Conservation (phyloP, 2,797 vertebrate genomes). For the Crenuchus spilurus region DNA sequence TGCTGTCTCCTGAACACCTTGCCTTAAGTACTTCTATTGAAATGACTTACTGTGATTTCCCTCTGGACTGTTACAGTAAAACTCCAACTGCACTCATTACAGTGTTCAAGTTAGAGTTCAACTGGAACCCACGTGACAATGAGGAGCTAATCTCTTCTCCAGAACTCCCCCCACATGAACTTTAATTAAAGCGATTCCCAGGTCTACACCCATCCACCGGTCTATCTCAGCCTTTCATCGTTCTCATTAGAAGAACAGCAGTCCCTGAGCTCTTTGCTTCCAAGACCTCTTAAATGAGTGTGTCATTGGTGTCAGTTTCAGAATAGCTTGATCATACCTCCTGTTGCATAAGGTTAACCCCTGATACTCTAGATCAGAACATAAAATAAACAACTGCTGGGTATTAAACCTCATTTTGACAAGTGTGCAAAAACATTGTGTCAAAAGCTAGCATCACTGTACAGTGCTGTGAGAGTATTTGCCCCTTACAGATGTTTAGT, state of each 20-base stretch:
- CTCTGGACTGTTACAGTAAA: neutral
- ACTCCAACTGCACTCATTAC: neutral
- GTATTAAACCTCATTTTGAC: too few relatives aligned
- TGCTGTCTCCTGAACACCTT: neutral
- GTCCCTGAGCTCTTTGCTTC: neutral
- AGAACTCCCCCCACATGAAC: neutral
- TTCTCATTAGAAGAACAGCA: neutral
- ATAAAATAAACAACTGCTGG: too few relatives aligned
- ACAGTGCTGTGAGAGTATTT: too few relatives aligned
- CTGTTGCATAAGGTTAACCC: too few relatives aligned
- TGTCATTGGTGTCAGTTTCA: neutral
- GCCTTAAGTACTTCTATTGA: neutral
- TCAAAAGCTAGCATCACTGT: too few relatives aligned
- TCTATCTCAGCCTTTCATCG: neutral
- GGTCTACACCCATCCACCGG: neutral
- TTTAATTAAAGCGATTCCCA: constrained; percentile 10
- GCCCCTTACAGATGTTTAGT: too few relatives aligned
- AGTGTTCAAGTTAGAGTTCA: neutral
- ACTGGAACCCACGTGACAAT: neutral
- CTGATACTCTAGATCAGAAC: neutral
- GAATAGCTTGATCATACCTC: neutral
- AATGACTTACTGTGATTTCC: neutral
- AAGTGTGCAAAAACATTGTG: too few relatives aligned
- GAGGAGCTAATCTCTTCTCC: neutral
- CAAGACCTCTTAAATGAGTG: neutral